A percentile compares a stretch with the other conserved stretches of the same genome.
Evolutionary conservation across 2,888 invertebrate species (phyloP).

Genomic region (Heliconius ismenius): DNA sequence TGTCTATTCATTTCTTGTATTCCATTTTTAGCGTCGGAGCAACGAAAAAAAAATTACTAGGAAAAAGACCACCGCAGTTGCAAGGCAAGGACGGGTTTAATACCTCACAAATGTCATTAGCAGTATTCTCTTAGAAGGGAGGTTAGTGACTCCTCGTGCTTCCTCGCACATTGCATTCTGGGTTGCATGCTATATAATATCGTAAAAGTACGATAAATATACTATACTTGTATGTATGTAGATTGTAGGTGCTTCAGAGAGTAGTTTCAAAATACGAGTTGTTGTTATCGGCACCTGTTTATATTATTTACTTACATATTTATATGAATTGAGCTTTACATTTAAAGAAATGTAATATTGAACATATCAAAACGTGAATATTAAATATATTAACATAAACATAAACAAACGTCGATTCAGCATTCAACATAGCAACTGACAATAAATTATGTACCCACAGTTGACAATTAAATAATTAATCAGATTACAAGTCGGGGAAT

Average conservation of each 20-base stretch:
- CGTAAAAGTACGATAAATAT: slow-evolving; percentile 12
- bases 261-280: background rate
- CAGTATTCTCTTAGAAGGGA: slow-evolving; percentile 47
- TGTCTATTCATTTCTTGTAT: slow-evolving; percentile 11
- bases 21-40: slow-evolving; percentile 8
- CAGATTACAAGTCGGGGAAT: slow-evolving; percentile 42
- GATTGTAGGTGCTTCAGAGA: slow-evolving; percentile 1
- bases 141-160: slow-evolving; percentile 50
- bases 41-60: slow-evolving; percentile 21
- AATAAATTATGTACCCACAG: slow-evolving; percentile 27
- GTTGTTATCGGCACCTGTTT: too few relatives aligned
- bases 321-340: background rate
- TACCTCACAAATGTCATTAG: slow-evolving; percentile 64
- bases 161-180: slow-evolving; percentile 44
- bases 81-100: slow-evolving; percentile 48
- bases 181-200: slow-evolving; percentile 38
- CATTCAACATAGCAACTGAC: background rate
- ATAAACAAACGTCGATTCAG: background rate
- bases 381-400: background rate
- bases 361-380: background rate
- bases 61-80: slow-evolving; percentile 35
- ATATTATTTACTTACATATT: background rate
- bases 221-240: slow-evolving; percentile 15
- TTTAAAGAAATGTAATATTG: background rate
- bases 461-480: slow-evolving; percentile 42